phyloP scores from a whole-genome alignment of 2,797 vertebrate genomes.

The Ibycter americanus region DNA sequence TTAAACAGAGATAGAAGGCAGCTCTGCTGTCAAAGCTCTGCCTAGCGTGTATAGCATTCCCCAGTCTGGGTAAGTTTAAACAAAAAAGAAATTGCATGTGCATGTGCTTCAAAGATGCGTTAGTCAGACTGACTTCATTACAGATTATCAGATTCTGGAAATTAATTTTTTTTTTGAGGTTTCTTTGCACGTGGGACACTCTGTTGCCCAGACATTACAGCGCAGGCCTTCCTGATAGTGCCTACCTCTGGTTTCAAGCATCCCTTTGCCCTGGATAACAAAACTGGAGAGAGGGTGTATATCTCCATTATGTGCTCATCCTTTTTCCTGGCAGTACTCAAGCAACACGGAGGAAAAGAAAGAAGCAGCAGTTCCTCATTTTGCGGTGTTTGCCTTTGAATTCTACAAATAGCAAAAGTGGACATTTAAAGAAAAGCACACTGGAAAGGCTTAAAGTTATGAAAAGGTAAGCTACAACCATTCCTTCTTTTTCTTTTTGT shows the following conservation, averaged over 20 bases:
- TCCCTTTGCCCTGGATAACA: not conserved
- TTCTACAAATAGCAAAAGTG: not conserved
- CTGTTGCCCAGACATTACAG: not conserved
- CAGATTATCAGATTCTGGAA: not conserved
- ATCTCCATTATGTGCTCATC: not conserved
- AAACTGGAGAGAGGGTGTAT: not conserved
- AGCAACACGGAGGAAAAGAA: not conserved
- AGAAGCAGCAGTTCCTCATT: not conserved
- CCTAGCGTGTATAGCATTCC: too few species aligned
- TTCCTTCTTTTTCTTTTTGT: not conserved
- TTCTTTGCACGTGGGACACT: not conserved
- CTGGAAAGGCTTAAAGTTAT: not conserved
- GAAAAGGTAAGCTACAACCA: not conserved
- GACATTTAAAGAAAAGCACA: not conserved
- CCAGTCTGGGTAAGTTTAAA: not conserved
- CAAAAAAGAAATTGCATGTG: not conserved
- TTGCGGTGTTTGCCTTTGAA: not conserved
- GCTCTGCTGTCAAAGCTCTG: not conserved
- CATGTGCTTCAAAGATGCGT: not conserved
- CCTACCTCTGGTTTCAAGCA: not conserved
- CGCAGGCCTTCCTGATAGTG: not conserved
- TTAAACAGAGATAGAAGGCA: not conserved
- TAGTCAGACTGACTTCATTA: not conserved
- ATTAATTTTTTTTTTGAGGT: not conserved
- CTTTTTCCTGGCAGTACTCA: not conserved